Conservation (phyloP, 2,888 invertebrate genomes). For the Lamellibrachia columna region DNA sequence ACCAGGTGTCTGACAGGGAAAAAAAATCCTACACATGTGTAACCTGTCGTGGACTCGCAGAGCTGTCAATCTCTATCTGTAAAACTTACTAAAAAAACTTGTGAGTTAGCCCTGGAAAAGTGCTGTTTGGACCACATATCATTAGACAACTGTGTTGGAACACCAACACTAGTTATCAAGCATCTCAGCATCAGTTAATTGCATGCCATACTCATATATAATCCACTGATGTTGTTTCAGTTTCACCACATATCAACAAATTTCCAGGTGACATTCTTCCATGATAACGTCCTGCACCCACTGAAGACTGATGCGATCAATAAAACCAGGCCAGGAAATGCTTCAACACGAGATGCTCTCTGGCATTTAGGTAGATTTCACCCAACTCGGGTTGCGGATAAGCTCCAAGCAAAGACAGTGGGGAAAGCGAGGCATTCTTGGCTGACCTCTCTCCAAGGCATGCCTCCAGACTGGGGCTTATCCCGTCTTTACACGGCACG, state of each 20-base stretch:
- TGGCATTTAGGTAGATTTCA: background rate
- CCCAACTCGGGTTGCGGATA: background rate
- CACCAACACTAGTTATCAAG: background rate
- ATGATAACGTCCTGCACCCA: background rate
- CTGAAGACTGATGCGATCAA: background rate
- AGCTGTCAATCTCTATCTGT: no score
- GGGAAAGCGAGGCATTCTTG: background rate
- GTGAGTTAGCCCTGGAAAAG: no score
- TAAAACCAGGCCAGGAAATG: conserved; percentile 16
- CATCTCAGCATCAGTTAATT: background rate
- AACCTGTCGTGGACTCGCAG: no score
- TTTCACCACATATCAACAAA: background rate
- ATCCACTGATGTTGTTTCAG: background rate
- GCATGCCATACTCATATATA: background rate
- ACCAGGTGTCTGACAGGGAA: no score
- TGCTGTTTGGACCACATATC: no score
- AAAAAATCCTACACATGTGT: no score
- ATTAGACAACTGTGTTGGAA: no score
- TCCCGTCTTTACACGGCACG: background rate
- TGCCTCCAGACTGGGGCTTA: background rate
- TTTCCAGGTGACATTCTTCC: background rate
- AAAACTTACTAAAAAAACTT: no score
- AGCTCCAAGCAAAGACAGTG: background rate
- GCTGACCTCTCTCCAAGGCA: background rate
- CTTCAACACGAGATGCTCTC: background rate